Evolutionary conservation across 2,888 invertebrate genomes (phyloP).

Genomic region (Hipparchia sbordonii): DNA sequence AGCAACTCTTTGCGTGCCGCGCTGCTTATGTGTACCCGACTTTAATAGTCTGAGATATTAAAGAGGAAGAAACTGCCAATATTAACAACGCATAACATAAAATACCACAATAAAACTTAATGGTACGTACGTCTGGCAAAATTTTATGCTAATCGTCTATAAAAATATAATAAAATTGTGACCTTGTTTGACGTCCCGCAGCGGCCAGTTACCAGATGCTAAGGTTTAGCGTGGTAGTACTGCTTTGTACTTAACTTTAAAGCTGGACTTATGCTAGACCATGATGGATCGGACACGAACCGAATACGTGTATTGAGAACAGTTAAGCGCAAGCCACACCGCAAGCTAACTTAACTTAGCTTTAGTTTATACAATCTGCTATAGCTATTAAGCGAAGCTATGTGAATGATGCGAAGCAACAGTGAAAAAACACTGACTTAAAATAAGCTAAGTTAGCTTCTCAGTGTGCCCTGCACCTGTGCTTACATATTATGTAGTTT

Average conservation of each 20-base stretch:
- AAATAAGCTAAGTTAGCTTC: no score
- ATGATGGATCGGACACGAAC: not conserved
- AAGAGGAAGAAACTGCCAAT: conserved; percentile 63
- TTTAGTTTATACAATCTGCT: no score
- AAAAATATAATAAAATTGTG: conserved; percentile 65
- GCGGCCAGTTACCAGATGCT: conserved; percentile 38
- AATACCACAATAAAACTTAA: conserved; percentile 68
- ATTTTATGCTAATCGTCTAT: conserved; percentile 66
- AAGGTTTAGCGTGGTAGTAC: not conserved
- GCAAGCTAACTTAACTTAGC: no score
- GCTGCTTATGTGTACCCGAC: not conserved
- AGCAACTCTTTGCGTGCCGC: not conserved
- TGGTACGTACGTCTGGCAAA: conserved; percentile 59
- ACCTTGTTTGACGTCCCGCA: conserved; percentile 52
- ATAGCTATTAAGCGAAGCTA: no score
- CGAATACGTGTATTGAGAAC: not conserved
- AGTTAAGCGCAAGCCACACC: not conserved
- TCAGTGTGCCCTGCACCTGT: no score
- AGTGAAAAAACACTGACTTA: no score
- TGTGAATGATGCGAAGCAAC: no score
- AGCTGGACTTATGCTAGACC: not conserved
- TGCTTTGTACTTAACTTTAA: conserved; percentile 2
- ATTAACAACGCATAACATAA: conserved; percentile 64
- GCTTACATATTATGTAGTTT: no score
- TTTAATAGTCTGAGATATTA: conserved; percentile 47